phyloP scores from a whole-genome alignment of 2,113 vertebrate genomes.

The Hydropotes inermis region DNA sequence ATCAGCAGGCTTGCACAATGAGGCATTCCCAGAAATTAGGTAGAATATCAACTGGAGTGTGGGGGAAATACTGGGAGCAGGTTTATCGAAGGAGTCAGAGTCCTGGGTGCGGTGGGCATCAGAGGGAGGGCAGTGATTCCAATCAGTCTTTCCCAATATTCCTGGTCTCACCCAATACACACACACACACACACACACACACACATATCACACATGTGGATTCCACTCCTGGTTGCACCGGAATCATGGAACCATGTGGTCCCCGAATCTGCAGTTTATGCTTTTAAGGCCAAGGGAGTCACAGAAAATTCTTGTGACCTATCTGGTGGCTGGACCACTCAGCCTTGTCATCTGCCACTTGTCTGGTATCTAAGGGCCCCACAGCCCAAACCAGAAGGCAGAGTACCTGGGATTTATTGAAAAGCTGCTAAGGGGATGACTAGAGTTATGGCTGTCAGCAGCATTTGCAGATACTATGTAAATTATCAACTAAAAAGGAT shows the following conservation, averaged over 20 bases:
- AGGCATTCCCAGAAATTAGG: not conserved
- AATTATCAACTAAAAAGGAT: not conserved
- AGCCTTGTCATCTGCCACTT: not conserved
- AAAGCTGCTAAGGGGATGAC: not conserved
- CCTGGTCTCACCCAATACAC: no score
- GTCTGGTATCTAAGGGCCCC: not conserved
- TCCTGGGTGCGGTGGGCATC: not conserved
- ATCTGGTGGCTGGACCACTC: not conserved
- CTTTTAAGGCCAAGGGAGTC: not conserved
- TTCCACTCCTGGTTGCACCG: not conserved
- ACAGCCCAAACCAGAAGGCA: not conserved
- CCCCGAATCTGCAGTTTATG: not conserved
- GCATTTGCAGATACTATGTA: not conserved
- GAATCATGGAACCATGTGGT: not conserved
- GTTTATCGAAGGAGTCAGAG: not conserved
- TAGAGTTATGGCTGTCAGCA: not conserved
- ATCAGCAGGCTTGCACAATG: not conserved
- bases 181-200: no score
- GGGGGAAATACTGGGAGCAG: not conserved
- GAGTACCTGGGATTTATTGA: not conserved
- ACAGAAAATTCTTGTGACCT: not conserved
- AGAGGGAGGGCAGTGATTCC: not conserved
- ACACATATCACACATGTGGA: not conserved
- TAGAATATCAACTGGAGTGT: not conserved
- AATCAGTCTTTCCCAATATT: not conserved